These are phyloP conservation scores for Pempheris klunzingeri DNA, from an alignment of 2,797 vertebrate species.

Conservation along the genomic window DNA sequence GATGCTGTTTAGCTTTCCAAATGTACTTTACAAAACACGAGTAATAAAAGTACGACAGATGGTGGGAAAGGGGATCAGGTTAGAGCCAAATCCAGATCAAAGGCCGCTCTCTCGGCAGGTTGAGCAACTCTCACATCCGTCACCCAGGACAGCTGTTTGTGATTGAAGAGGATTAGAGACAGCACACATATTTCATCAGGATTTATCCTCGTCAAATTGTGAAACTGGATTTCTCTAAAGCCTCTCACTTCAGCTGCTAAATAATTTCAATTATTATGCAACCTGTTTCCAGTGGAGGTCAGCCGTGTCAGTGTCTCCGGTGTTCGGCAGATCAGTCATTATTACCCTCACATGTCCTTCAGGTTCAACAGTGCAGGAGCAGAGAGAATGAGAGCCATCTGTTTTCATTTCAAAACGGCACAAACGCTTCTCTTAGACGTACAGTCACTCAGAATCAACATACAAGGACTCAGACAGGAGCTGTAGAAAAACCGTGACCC, in stretches of 20 bases:
- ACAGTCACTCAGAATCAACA: conserved; percentile 58
- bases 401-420: conserved; percentile 63
- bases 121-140: conserved; percentile 77
- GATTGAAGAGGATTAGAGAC: conserved; percentile 79
- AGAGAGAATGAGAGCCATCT: conserved; percentile 47
- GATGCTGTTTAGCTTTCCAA: conserved; percentile 39
- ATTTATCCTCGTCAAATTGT: conserved; percentile 72
- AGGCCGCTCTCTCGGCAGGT: conserved; percentile 72
- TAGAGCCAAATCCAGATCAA: conserved; percentile 81
- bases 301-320: conserved; percentile 25
- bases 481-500: conserved; percentile 14
- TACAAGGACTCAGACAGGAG: conserved; percentile 37
- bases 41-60: conserved; percentile 72
- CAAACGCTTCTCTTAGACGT: conserved; percentile 33
- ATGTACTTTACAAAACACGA: conserved; percentile 57
- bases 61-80: conserved; percentile 65
- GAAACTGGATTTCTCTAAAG: conserved; percentile 73
- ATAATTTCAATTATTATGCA: conserved; percentile 77
- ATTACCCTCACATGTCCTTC: conserved; percentile 65
- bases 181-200: conserved; percentile 80
- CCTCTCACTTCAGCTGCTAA: conserved; percentile 71
- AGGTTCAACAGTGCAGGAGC: conserved; percentile 50
- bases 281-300: conserved; percentile 67
- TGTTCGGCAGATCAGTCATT: conserved; percentile 61
- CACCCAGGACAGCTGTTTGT: conserved; percentile 82